Evolutionary conservation across 2,888 invertebrate species (phyloP).

Genomic region (Polia nebulosa): DNA sequence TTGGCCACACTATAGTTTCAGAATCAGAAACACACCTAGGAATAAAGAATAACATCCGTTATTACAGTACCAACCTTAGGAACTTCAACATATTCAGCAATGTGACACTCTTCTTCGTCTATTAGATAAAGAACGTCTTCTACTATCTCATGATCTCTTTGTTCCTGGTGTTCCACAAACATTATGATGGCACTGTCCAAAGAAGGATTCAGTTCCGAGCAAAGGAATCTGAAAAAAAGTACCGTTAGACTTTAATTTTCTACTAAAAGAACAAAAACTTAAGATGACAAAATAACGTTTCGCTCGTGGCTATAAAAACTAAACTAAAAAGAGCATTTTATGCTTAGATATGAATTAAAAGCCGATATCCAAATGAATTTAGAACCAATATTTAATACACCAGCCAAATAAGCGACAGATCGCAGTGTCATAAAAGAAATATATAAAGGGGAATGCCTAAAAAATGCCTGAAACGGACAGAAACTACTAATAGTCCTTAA

Average conservation of each 20-base stretch:
- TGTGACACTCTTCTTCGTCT: constrained; percentile 92
- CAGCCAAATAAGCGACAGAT: too few relatives aligned
- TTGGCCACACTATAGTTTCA: too few relatives aligned
- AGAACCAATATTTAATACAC: not conserved
- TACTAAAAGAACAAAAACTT: not conserved
- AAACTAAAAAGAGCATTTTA: not conserved
- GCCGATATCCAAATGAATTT: not conserved
- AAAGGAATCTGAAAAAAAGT: constrained; percentile 76
- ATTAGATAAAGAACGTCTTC: constrained; percentile 93
- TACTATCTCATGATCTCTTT: constrained; percentile 91
- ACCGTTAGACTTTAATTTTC: not conserved
- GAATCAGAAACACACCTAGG: too few relatives aligned
- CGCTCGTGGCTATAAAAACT: not conserved
- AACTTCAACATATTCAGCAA: constrained; percentile 96
- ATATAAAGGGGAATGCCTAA: too few relatives aligned
- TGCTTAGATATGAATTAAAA: too few relatives aligned
- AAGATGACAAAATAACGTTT: not conserved
- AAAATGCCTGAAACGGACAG: too few relatives aligned
- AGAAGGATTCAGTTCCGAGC: constrained; percentile 80
- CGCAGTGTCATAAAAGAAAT: too few relatives aligned
- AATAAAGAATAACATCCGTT: not conserved
- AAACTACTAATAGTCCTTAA: too few relatives aligned
- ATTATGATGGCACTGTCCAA: constrained; percentile 84
- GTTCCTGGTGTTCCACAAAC: constrained; percentile 93
- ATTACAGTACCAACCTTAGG: constrained; percentile 92